Evolutionary conservation across 2,888 invertebrate genomes (phyloP), one percentile per base, ranked within the genome.

Genomic region (Teinopalpus imperialis): DNA sequence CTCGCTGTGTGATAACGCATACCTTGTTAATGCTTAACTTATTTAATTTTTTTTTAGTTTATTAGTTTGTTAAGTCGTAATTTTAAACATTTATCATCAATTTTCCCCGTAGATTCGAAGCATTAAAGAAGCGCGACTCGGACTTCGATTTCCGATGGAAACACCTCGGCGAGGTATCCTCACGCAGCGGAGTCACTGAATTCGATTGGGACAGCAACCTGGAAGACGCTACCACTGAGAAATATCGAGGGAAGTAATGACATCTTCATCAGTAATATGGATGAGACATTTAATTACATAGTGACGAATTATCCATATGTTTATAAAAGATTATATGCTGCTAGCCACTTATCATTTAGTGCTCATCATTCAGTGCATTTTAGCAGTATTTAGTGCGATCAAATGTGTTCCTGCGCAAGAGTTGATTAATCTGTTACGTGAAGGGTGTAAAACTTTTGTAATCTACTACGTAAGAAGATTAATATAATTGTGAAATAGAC

Each of bases 121-220:
- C 92, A 59, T 85, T 97, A 52, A 94, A 94, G 81, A 92, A 93
- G 61, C 92, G 94, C 52, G 97, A 97, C 81, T 86, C 91, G 16
- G 93, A 96, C 81, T 97, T 97, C 72, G 92, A 93, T 55, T 93
- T 93, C 72, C 92, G 96, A 59, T 97, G 95, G 87, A 92, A 93
- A 59, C 95, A 96, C 80, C 90, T 96, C 54, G 96, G 97, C 41
- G 95, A 95, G 69, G 91, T 96, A 59, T 92, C 93, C 37, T 92
- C 90, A 37, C 92, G 93, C 60, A 92, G 90, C 65, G 94, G 93
- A 52, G 94, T 93, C 57, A 94, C 95, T 43, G 95, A 95, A 74
- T 97, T 96, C 81, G 95, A 96, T 79, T 96, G 96, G 97, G 95
- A 95, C 77, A 94, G 93, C 79, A 92, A 94, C 65, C 90, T 94